These are phyloP conservation scores for Indicator indicator DNA, from an alignment of 2,113 vertebrate genomes.

Conservation along the genomic window DNA sequence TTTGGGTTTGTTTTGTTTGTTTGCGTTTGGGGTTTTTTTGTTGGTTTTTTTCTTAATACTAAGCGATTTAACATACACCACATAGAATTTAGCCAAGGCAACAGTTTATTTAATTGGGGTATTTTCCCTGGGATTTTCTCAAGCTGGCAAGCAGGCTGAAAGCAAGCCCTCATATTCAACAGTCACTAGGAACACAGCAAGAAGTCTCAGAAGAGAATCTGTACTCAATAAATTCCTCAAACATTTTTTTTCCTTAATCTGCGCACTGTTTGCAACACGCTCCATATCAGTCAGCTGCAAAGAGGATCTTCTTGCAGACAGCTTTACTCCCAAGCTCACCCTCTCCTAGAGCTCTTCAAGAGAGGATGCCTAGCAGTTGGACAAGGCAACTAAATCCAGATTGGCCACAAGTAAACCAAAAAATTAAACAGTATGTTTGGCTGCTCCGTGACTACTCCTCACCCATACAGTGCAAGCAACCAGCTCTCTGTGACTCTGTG, in stretches of 20 bases:
- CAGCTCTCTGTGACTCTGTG: neutral
- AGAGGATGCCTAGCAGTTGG: neutral
- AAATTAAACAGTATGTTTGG: neutral
- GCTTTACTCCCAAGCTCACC: neutral
- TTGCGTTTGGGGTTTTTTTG: neutral
- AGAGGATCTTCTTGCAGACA: neutral
- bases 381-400: neutral
- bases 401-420: neutral
- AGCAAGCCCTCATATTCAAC: neutral
- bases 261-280: neutral
- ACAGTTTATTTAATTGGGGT: neutral
- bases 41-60: neutral
- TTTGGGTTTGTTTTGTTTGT: no score
- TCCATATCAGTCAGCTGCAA: neutral
- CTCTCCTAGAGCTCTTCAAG: neutral
- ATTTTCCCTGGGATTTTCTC: constrained; percentile 24
- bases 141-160: neutral
- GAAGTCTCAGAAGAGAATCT: neutral
- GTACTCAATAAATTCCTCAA: neutral
- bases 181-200: neutral
- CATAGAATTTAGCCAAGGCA: neutral
- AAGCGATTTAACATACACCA: neutral
- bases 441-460: neutral
- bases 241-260: neutral
- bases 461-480: neutral